These are phyloP conservation scores for Rhinogobius similis DNA, from an alignment of 2,113 vertebrate species.

Conservation along the genomic window DNA sequence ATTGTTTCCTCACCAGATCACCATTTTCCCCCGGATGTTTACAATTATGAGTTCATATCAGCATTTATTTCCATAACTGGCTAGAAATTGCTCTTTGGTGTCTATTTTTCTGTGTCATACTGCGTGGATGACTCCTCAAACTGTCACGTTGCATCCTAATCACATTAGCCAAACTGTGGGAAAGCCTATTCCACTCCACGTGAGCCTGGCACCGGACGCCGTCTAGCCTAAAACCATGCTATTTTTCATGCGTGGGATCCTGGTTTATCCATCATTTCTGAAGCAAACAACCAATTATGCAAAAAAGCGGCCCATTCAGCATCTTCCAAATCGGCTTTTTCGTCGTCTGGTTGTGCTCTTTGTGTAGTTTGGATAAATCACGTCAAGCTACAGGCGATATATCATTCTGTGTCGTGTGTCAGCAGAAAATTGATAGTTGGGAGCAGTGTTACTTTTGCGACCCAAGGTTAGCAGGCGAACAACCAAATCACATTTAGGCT, in stretches of 20 bases:
- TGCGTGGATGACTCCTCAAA: slow-evolving; percentile 42
- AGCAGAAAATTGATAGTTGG: slow-evolving; percentile 61
- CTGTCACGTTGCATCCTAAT: slow-evolving; percentile 47
- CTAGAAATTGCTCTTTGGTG: slow-evolving; percentile 27
- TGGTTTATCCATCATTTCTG: slow-evolving; percentile 73
- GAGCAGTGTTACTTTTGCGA: slow-evolving; percentile 17
- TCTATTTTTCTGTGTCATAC: slow-evolving; percentile 16
- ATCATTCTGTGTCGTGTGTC: slow-evolving; percentile 65
- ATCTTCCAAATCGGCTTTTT: slow-evolving; percentile 64
- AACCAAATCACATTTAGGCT: too few relatives aligned
- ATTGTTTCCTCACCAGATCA: neutral
- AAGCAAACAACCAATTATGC: slow-evolving; percentile 76
- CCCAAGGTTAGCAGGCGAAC: slow-evolving; percentile 13
- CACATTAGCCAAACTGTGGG: slow-evolving; percentile 49
- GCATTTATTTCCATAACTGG: slow-evolving; percentile 13
- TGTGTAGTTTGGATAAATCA: slow-evolving; percentile 73
- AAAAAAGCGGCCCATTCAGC: slow-evolving; percentile 73
- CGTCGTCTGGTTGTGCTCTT: slow-evolving; percentile 48
- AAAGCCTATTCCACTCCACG: slow-evolving; percentile 47
- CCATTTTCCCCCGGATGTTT: neutral
- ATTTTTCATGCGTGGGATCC: slow-evolving; percentile 59
- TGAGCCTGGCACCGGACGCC: slow-evolving; percentile 48
- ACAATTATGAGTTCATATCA: slow-evolving; percentile 15
- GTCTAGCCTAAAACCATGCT: slow-evolving; percentile 53
- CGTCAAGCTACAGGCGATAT: slow-evolving; percentile 57